Evolutionary conservation across 2,888 invertebrate species (phyloP), one percentile per base, ranked within the genome.

Genomic region (Dorcus parallelipipedus): DNA sequence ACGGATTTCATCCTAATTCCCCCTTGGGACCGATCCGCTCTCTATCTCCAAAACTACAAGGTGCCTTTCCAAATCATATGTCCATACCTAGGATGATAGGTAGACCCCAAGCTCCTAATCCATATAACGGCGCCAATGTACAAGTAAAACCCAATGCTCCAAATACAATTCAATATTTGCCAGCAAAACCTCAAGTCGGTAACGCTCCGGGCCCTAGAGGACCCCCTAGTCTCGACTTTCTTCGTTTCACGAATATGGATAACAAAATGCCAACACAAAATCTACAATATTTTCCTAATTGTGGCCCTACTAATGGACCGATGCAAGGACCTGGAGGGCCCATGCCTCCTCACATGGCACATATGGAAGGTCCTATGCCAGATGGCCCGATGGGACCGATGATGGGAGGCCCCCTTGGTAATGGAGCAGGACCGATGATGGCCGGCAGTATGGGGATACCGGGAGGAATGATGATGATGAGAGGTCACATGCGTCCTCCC

Each of bases 131-230:
- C 65, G 86, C 90, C 48, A 96, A 93, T 78, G 90, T 94, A 43
- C 93, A 94, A 80, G 95, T 97, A 26, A 97, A 97, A 79, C 92
- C 97, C 8, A 95, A 93, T 78, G 95, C 97, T 9, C 97, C 97
- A 0, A 97, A 97, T 79, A 97, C 97, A 40, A 97, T 97, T 75
- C 97, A 97, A 82, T 97, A 97, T 83, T 86, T 97, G 77, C 97
- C 97, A 20, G 93, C 95, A 52, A 85, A 95, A 79, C 93, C 96
- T n/a, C 94, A 94, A 75, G 87, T 88, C 71, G 84, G 86, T 9
- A 86, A 86, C 71, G 83, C 84, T 61, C 81, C 83, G 38, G 86
- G 84, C 53, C 90, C 89, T 1, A 82, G 93, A 47, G 90, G 90
- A 8, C 93, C 94, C 4, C 94, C 94, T 42, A 91, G 93, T 78